Evolutionary conservation across 2,797 vertebrate species (phyloP).

Genomic region (Sphenopsis melanotis): DNA sequence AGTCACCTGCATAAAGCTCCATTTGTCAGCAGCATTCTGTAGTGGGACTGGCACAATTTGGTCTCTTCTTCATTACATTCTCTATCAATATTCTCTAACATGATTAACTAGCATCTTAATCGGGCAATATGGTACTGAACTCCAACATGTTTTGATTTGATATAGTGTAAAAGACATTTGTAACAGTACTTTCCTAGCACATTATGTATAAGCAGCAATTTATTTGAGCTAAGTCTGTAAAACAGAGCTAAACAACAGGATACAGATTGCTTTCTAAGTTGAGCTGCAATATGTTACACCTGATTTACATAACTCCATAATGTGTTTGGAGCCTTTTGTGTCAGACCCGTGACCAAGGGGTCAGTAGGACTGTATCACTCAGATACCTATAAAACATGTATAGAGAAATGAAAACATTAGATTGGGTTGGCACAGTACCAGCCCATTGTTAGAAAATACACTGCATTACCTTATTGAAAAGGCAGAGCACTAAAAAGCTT

Average conservation of each 20-base stretch:
- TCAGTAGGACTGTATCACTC: background rate
- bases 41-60: background rate
- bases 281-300: background rate
- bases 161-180: background rate
- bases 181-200: background rate
- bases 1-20: background rate
- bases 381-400: background rate
- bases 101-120: background rate
- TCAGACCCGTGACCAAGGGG: background rate
- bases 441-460: constrained; percentile 15
- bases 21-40: background rate
- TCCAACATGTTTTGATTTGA: background rate
- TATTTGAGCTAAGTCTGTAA: background rate
- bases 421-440: constrained; percentile 8
- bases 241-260: background rate
- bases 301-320: background rate
- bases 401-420: background rate
- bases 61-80: background rate
- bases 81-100: background rate
- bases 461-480: constrained; percentile 1
- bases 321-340: background rate
- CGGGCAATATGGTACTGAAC: background rate
- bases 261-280: background rate
- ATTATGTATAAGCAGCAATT: background rate
- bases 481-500: background rate